A percentile compares a stretch with the other conserved stretches of the same genome.
Evolutionary conservation across 2,888 invertebrate species (phyloP).

Genomic region (Hyppa rectilinea): DNA sequence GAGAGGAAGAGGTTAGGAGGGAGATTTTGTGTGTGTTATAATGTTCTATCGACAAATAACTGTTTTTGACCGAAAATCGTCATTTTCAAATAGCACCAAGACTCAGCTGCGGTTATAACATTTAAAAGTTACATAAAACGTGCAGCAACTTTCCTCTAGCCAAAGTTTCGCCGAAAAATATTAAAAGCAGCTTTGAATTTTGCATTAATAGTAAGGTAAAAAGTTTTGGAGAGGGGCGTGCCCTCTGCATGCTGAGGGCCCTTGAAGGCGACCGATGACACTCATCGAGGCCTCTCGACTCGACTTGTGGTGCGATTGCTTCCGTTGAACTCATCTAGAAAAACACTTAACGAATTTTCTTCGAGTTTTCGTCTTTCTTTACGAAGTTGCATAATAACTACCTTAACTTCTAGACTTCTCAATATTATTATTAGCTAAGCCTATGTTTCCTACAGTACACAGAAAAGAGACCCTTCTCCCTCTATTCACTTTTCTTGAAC

Average conservation of each 20-base stretch:
- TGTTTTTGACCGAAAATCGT: not conserved
- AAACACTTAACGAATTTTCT: conserved; percentile 60
- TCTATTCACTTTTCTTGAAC: not conserved
- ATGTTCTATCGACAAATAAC: not conserved
- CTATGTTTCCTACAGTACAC: not conserved
- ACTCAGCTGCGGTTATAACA: not conserved
- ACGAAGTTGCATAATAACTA: not conserved
- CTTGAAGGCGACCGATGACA: conserved; percentile 71
- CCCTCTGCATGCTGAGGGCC: conserved; percentile 65
- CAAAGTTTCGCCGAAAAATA: conserved; percentile 38
- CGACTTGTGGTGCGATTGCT: conserved; percentile 69
- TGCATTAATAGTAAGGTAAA: conserved; percentile 49
- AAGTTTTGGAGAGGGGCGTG: conserved; percentile 54
- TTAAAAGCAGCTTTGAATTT: conserved; percentile 50
- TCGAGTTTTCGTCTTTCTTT: conserved; percentile 3
- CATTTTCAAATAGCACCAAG: conserved; percentile 4
- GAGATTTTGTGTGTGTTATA: not conserved
- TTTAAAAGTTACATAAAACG: conserved; percentile 9
- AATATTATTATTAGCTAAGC: not conserved
- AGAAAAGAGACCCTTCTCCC: not conserved
- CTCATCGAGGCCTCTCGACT: conserved; percentile 74
- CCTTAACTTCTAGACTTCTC: conserved; percentile 8
- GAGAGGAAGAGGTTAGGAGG: no score
- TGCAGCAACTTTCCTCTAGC: conserved; percentile 2
- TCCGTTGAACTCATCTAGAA: conserved; percentile 66